Conservation (phyloP, 1,140 invertebrate species). For the silkworm (Bombyx mori) region ASM3026992v2 NC_085113.1:11874001-11874500, state of each 20-base stretch:
- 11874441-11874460: constrained; percentile 14
- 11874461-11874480: constrained; percentile 9
- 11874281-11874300: constrained; percentile 9
- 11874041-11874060: not conserved
- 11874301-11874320: constrained; percentile 18
- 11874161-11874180: constrained; percentile 6
- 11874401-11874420: constrained; percentile 8
- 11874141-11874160: constrained; percentile 11
- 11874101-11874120: constrained; percentile 3
- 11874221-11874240: constrained; percentile 11
- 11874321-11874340: constrained; percentile 1
- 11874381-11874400: constrained; percentile 11
- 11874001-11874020: constrained; percentile 3
- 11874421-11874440: constrained; percentile 8
- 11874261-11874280: constrained; percentile 12
- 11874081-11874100: constrained; percentile 5
- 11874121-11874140: too few relatives aligned
- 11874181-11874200: not conserved
- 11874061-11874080: constrained; percentile 11
- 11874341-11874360: constrained; percentile 10
- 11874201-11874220: constrained; percentile 2
- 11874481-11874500: constrained; percentile 15
- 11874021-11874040: not conserved
- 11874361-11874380: constrained; percentile 11
- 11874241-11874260: constrained; percentile 12